Conservation (phyloP, 2,888 invertebrate genomes). For the Campopleginae sp. region DNA sequence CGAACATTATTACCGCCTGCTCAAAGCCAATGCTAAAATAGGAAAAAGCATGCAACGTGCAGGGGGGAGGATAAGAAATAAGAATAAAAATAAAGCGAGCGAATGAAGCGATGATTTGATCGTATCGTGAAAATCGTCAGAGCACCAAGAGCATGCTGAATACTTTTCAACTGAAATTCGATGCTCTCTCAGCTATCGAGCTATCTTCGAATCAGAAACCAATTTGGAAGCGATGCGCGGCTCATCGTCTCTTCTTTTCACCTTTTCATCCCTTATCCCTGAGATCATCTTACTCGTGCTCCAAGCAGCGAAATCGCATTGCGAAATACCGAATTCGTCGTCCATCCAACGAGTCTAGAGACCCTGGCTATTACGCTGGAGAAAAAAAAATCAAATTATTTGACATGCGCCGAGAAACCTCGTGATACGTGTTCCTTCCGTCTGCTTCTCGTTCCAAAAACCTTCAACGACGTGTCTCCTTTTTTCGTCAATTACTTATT, state of each 20-base stretch:
- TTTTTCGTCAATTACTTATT: neutral
- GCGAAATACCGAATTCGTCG: slow-evolving; percentile 54
- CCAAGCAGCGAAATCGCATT: slow-evolving; percentile 44
- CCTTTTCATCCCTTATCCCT: slow-evolving; percentile 62
- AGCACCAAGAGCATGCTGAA: slow-evolving; percentile 50
- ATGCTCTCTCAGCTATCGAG: slow-evolving; percentile 74
- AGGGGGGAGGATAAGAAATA: slow-evolving; percentile 38
- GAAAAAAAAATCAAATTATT: slow-evolving; percentile 35
- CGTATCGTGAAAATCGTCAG: slow-evolving; percentile 58
- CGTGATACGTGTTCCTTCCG: slow-evolving; percentile 14
- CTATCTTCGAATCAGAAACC: slow-evolving; percentile 82
- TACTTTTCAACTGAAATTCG: slow-evolving; percentile 59
- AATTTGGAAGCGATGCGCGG: slow-evolving; percentile 83
- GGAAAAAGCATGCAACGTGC: slow-evolving; percentile 41
- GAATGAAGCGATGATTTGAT: slow-evolving; percentile 70
- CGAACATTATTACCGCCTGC: slow-evolving; percentile 42
- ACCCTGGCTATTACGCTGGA: slow-evolving; percentile 49
- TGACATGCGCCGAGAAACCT: slow-evolving; percentile 22
- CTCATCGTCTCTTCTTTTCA: slow-evolving; percentile 79
- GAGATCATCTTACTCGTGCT: slow-evolving; percentile 61
- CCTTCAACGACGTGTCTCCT: slow-evolving; percentile 14
- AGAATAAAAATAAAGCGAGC: slow-evolving; percentile 60
- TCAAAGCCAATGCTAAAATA: slow-evolving; percentile 57
- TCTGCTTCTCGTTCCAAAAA: slow-evolving; percentile 10
- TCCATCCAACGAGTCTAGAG: slow-evolving; percentile 54